Conservation (phyloP, 2,888 invertebrate species). For the Drosophila imparisetae region DNA sequence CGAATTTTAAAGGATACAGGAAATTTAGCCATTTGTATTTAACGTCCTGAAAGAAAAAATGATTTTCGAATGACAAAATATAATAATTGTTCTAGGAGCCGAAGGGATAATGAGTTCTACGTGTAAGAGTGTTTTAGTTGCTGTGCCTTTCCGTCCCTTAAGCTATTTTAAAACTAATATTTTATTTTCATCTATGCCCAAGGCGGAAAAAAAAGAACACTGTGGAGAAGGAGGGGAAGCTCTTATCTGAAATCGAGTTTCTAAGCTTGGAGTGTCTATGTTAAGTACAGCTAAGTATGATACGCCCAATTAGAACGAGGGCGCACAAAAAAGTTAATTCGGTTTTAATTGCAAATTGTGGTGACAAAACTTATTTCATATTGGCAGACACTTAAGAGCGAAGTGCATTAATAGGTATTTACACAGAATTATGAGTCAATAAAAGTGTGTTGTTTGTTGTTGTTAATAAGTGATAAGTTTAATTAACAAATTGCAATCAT, state of each 20-base stretch:
- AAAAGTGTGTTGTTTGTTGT: neutral
- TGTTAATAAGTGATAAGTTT: constrained; percentile 5
- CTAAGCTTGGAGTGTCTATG: neutral
- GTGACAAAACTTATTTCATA: neutral
- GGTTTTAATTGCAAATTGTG: neutral
- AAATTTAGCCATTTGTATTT: neutral
- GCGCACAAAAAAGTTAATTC: neutral
- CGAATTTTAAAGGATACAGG: neutral
- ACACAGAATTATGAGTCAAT: constrained; percentile 1
- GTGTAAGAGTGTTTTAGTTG: neutral
- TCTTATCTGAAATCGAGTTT: neutral
- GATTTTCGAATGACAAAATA: neutral
- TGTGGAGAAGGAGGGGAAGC: neutral
- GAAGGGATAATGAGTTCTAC: neutral
- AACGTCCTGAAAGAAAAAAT: neutral
- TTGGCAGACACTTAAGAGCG: neutral
- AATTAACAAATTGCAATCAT: constrained; percentile 39
- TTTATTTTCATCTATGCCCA: neutral
- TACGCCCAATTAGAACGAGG: neutral
- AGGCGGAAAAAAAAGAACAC: neutral
- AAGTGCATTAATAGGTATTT: constrained; percentile 2
- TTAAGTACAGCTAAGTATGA: neutral
- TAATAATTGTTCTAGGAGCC: neutral
- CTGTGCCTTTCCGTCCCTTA: neutral
- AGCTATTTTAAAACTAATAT: neutral